These are phyloP conservation scores for Apodemus agrarius DNA, from an alignment of 2,797 vertebrate species.

Conservation along the genomic window DNA sequence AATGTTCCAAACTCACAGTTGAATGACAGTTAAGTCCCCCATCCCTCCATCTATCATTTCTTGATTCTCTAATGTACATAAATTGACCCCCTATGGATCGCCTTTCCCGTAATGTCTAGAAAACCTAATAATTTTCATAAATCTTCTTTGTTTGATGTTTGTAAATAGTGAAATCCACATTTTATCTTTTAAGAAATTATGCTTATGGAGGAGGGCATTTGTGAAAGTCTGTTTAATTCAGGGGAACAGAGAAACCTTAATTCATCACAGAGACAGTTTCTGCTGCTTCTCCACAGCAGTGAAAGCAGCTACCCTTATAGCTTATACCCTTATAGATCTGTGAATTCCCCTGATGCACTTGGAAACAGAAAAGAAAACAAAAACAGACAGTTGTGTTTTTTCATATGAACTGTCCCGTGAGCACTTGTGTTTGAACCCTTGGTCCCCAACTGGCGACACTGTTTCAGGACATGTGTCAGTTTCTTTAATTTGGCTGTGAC, in stretches of 20 bases:
- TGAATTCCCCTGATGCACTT: not conserved
- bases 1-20: not conserved
- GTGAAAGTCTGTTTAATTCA: conserved; percentile 25
- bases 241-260: not conserved
- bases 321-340: not conserved
- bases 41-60: not conserved
- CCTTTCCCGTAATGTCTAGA: not conserved
- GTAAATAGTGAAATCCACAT: not conserved
- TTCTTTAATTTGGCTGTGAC: not conserved
- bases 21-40: not conserved
- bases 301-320: not conserved
- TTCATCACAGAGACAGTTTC: not conserved
- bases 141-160: not conserved
- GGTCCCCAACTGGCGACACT: not conserved
- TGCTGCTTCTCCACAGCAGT: not conserved
- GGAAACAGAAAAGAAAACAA: not conserved
- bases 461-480: not conserved
- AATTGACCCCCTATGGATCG: not conserved
- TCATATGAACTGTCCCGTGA: not conserved
- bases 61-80: conserved; percentile 1
- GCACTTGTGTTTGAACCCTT: not conserved
- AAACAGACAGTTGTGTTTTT: not conserved
- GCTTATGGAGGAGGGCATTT: not conserved
- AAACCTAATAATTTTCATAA: conserved; percentile 17
- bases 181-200: conserved; percentile 46